These are phyloP conservation scores for Ptychoptera albimana DNA, from an alignment of 2,888 invertebrate genomes.

Conservation along the genomic window DNA sequence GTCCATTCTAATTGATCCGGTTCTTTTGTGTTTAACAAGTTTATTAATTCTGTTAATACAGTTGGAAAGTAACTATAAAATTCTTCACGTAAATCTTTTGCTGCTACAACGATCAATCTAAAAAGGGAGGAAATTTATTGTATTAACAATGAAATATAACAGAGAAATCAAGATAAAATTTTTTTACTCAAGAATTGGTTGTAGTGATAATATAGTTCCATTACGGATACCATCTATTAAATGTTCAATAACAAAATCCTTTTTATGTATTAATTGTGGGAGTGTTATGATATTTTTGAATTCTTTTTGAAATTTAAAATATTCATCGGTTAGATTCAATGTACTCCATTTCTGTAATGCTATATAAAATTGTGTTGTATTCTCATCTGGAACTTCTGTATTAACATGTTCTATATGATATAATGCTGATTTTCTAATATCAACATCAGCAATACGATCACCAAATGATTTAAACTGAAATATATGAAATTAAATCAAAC, in stretches of 20 bases:
- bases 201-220: constrained; percentile 55
- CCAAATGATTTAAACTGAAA: constrained; percentile 74
- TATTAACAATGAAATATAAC: constrained; percentile 3
- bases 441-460: constrained; percentile 70
- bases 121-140: constrained; percentile 15
- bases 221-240: constrained; percentile 57
- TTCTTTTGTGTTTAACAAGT: constrained; percentile 56
- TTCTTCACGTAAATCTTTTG: constrained; percentile 74
- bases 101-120: constrained; percentile 69
- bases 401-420: constrained; percentile 69
- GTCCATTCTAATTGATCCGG: constrained; percentile 75
- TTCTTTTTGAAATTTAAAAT: constrained; percentile 57
- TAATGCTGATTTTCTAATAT: constrained; percentile 64
- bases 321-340: constrained; percentile 73
- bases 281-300: constrained; percentile 62
- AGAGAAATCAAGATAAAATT: neutral
- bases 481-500: neutral
- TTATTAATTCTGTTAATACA: constrained; percentile 56
- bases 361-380: constrained; percentile 65
- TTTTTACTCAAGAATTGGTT: constrained; percentile 74
- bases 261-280: constrained; percentile 66
- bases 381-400: constrained; percentile 49
- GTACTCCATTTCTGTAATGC: constrained; percentile 79
- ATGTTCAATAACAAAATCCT: constrained; percentile 56
- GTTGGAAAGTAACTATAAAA: constrained; percentile 74